Evolutionary conservation across 2,113 vertebrate genomes (phyloP).

Genomic region (Sardina pilchardus): DNA sequence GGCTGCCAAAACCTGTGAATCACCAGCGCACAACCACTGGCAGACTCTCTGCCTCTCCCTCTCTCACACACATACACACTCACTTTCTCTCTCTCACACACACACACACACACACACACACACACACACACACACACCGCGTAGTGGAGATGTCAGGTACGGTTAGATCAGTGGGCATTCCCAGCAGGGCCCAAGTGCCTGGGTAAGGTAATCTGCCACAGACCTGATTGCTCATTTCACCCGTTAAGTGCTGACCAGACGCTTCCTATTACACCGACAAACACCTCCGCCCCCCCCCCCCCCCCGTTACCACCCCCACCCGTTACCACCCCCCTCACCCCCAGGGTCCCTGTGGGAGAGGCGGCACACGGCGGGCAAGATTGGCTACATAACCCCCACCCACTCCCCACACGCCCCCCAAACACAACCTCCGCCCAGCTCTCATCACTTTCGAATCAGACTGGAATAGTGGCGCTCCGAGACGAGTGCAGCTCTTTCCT

Average conservation of each 20-base stretch:
- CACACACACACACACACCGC: slow-evolving; percentile 20
- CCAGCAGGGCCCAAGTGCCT: slow-evolving; percentile 35
- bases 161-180: slow-evolving; percentile 46
- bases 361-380: not conserved
- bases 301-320: not conserved
- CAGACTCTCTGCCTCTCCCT: not conserved
- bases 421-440: not conserved
- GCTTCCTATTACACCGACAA: slow-evolving; percentile 46
- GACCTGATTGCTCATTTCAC: slow-evolving; percentile 52
- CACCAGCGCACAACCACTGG: slow-evolving; percentile 24
- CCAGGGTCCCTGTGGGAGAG: not conserved
- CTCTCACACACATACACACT: slow-evolving; percentile 5
- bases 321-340: not conserved
- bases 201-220: slow-evolving; percentile 49
- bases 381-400: not conserved
- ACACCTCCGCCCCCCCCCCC: slow-evolving; percentile 34
- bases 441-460: not conserved
- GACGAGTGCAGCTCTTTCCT: not conserved
- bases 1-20: slow-evolving; percentile 39
- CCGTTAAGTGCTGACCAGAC: slow-evolving; percentile 51
- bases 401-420: not conserved
- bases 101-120: slow-evolving; percentile 38
- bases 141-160: slow-evolving; percentile 44
- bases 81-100: slow-evolving; percentile 29
- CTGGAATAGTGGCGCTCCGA: not conserved